Conservation (phyloP, 2,888 invertebrate genomes). For the Tridacna crocea region DNA sequence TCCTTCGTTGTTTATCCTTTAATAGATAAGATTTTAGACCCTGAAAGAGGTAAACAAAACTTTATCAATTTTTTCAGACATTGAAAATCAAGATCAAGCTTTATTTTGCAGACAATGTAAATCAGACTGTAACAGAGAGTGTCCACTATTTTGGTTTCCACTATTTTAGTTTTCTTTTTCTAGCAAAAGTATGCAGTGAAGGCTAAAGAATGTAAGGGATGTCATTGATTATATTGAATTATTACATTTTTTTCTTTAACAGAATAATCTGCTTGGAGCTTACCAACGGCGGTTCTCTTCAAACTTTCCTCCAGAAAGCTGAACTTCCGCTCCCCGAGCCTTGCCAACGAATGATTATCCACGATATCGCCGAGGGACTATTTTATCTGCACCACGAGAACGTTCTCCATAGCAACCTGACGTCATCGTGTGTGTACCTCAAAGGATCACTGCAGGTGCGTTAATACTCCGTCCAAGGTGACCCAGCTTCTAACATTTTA, state of each 20-base stretch:
- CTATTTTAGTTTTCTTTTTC: no score
- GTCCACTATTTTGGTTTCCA: no score
- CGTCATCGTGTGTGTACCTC: slow-evolving; percentile 74
- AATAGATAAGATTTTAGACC: no score
- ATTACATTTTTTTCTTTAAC: slow-evolving; percentile 25
- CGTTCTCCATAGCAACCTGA: slow-evolving; percentile 77
- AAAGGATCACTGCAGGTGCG: slow-evolving; percentile 78
- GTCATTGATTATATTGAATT: neutral
- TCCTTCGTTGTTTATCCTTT: no score
- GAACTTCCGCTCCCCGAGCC: slow-evolving; percentile 75
- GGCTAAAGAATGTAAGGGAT: no score
- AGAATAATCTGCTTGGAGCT: slow-evolving; percentile 78
- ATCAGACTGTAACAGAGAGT: no score
- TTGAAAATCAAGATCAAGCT: no score
- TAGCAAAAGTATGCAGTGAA: no score
- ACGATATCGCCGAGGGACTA: slow-evolving; percentile 77
- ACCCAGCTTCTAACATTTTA: neutral
- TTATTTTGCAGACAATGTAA: no score
- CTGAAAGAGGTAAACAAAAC: no score
- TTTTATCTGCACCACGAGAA: slow-evolving; percentile 77
- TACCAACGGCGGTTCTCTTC: slow-evolving; percentile 74
- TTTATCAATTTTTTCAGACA: no score
- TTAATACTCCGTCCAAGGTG: no score
- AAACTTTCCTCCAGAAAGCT: slow-evolving; percentile 69
- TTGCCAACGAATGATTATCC: slow-evolving; percentile 75